Evolutionary conservation across 2,888 invertebrate species (phyloP).

Genomic region (Eugnorisma glareosa): DNA sequence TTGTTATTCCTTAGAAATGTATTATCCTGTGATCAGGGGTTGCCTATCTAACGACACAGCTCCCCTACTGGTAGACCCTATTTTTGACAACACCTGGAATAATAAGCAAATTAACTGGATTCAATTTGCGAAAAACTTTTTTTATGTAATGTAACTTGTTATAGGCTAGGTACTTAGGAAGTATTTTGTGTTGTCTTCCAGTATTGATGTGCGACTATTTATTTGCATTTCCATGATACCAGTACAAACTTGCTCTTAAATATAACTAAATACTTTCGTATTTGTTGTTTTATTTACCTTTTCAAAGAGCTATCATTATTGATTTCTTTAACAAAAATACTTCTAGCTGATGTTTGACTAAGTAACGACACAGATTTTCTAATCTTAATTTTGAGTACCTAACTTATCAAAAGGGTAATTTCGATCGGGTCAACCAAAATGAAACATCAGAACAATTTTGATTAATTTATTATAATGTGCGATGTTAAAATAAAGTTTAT

Average conservation of each 20-base stretch:
- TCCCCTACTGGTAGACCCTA: not conserved
- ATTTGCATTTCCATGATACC: slow-evolving; percentile 74
- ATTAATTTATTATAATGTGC: slow-evolving; percentile 91
- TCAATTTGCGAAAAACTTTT: not conserved
- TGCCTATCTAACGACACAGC: not conserved
- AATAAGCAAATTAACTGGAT: not conserved
- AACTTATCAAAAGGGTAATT: slow-evolving; percentile 34
- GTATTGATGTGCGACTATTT: slow-evolving; percentile 65
- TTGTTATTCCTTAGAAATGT: slow-evolving; percentile 7
- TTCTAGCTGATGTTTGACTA: not conserved
- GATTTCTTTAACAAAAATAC: not conserved
- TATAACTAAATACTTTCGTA: slow-evolving; percentile 61
- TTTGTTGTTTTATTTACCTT: slow-evolving; percentile 39
- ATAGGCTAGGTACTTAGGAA: slow-evolving; percentile 10
- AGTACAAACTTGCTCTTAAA: slow-evolving; percentile 77
- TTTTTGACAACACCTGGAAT: not conserved
- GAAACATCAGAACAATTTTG: slow-evolving; percentile 83
- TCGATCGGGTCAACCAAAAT: slow-evolving; percentile 60
- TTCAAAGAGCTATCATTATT: not conserved
- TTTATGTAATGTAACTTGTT: slow-evolving; percentile 4
- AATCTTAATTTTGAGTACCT: not conserved
- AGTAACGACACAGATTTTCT: not conserved
- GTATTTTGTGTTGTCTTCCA: slow-evolving; percentile 72
- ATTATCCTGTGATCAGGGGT: not conserved
- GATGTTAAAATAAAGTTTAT: slow-evolving; percentile 90